Base-by-base conservation (phyloP, 2,888 invertebrate species). In the Muscina levida region DNA sequence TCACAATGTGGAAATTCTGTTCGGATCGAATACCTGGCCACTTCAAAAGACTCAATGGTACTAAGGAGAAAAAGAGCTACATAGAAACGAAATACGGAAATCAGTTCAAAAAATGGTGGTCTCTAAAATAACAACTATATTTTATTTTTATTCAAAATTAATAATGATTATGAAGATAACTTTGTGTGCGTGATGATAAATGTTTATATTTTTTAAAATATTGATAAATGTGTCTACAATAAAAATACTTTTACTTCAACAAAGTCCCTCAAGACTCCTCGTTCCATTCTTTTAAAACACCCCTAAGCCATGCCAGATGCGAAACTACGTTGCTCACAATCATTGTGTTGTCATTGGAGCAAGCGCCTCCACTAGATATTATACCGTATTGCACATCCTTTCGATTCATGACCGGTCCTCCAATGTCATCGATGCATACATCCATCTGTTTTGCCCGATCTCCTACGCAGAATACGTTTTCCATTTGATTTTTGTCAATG, bases 1-100 rank as follows among this genome's bases (percentile, higher is more conserved):
- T 91, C 11, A 89, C 89, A 2, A 86, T 91, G 66, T 91, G 91
- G 91, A 87, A 90, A 77, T 91, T 84, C 87, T 89, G 80, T 87
- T 85, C 62, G 24, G 73, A 19, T 0, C 31, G 59, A 46, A 70
- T 72, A n/a, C 5, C 17, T 8, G 59, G 72, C 17, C 70, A 42
- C 31, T 77, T 65, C 46, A 76, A 66, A 46, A 73, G 59, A 42
- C 26, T 59, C 10, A 66, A 51, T 26, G 71, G 53, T 4, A 8
- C 48, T 0, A 77, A 71, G 48, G 26, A 62, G 0, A n/a, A n/a
- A n/a, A 83, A 78, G 26, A 57, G 48, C 19, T 42, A 71, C 22
- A 51, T 75, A 1, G 83, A 78, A 31, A 72, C 68, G 0, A 42
- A 74, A n/a, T 83, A 78, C 59, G 84, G 85, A 44, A 56, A 26